phyloP scores from a whole-genome alignment of 2,888 invertebrate genomes.

The Machimus atricapillus region DNA sequence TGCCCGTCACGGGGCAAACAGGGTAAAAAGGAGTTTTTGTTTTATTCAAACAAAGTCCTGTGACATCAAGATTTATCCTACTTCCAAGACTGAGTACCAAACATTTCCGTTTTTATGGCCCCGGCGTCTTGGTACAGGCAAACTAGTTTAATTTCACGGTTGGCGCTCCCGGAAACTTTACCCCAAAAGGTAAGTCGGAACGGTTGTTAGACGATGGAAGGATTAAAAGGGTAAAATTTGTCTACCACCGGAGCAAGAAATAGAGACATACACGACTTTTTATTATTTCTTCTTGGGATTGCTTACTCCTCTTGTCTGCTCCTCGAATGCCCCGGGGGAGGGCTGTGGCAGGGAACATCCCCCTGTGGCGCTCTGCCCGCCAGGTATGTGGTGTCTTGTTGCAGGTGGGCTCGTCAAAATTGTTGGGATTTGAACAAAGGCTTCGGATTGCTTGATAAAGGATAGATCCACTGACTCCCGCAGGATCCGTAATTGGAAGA shows the following conservation, averaged over 20 bases:
- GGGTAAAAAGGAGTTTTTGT: not conserved
- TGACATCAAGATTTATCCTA: constrained; percentile 37
- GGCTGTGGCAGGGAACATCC: not conserved
- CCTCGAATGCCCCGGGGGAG: not conserved
- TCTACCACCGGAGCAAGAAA: not conserved
- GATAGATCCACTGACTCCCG: not conserved
- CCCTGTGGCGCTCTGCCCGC: not conserved
- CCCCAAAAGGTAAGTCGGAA: constrained; percentile 11
- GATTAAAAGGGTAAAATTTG: constrained; percentile 28
- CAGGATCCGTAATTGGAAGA: not conserved
- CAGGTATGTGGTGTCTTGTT: not conserved
- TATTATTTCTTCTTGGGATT: not conserved
- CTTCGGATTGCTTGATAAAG: not conserved
- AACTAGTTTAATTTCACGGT: constrained; percentile 42
- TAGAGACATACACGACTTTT: not conserved
- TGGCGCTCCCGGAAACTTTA: constrained; percentile 31
- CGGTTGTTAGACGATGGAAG: constrained; percentile 1
- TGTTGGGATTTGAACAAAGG: not conserved
- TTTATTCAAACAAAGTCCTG: constrained; percentile 36
- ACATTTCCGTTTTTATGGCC: constrained; percentile 13
- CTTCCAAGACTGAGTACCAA: constrained; percentile 1
- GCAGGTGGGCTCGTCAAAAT: not conserved
- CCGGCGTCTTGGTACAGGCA: constrained; percentile 28
- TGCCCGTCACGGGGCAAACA: constrained; percentile 2
- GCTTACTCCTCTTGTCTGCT: not conserved